These are phyloP conservation scores for Erebia ligea DNA, from an alignment of 2,888 invertebrate genomes.

Conservation along the genomic window DNA sequence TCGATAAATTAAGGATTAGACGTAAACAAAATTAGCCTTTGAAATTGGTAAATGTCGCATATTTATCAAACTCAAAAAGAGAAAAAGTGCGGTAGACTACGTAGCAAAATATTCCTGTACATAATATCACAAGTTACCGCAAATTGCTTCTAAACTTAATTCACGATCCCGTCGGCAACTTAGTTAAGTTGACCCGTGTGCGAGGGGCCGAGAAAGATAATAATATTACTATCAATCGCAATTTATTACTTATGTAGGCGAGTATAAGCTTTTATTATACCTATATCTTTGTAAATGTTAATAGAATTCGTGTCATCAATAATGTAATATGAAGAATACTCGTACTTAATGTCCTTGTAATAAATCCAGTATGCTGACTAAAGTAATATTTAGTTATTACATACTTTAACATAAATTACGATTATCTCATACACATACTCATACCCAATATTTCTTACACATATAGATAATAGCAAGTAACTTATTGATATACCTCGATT, in stretches of 20 bases:
- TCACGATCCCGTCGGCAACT: conserved; percentile 36
- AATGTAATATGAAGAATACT: conserved; percentile 12
- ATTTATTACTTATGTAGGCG: conserved; percentile 22
- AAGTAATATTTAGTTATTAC: conserved; percentile 11
- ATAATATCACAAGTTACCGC: conserved; percentile 32
- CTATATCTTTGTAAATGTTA: conserved; percentile 13
- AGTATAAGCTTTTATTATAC: conserved; percentile 15
- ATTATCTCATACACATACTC: not conserved
- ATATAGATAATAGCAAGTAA: not conserved
- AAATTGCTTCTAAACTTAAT: conserved; percentile 39
- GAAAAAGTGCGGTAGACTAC: not conserved
- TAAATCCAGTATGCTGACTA: conserved; percentile 16
- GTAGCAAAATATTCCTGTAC: conserved; percentile 18
- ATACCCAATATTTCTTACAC: conserved; percentile 1
- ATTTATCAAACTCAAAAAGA: conserved; percentile 1
- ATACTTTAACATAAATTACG: conserved; percentile 17
- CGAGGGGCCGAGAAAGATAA: conserved; percentile 34
- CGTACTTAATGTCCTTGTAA: not conserved
- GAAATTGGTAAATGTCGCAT: conserved; percentile 12
- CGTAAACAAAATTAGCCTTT: conserved; percentile 20
- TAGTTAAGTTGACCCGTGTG: conserved; percentile 35
- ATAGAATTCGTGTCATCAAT: conserved; percentile 12
- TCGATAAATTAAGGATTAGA: conserved; percentile 20
- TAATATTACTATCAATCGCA: conserved; percentile 33
- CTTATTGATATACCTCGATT: not conserved